A percentile compares a stretch with the other conserved stretches of the same genome.
phyloP scores from a whole-genome alignment of 2,888 invertebrate species.

The Heteromurus nitidus region DNA sequence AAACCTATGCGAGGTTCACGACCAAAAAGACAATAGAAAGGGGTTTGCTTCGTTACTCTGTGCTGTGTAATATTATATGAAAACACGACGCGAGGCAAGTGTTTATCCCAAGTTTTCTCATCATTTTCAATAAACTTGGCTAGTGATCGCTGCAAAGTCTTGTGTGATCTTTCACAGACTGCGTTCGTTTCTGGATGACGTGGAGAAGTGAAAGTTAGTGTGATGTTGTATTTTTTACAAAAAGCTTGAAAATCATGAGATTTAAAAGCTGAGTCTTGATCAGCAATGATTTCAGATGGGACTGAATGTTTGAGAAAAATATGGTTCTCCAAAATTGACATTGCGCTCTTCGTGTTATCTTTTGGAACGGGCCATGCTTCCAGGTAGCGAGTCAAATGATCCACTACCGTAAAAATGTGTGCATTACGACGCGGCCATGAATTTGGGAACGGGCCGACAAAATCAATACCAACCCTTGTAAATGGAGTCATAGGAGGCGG shows the following conservation, averaged over 20 bases:
- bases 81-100: background rate
- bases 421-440: constrained; percentile 45
- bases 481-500: constrained; percentile 65
- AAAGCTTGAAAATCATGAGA: background rate
- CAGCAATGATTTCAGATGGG: background rate
- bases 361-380: constrained; percentile 42
- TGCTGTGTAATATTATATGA: background rate
- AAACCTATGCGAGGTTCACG: background rate
- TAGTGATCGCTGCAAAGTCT: background rate
- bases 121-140: background rate
- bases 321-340: background rate
- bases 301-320: background rate
- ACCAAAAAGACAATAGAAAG: background rate
- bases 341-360: background rate
- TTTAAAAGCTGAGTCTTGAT: background rate
- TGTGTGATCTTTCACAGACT: background rate
- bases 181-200: background rate
- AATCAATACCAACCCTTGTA: constrained; percentile 69
- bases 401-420: constrained; percentile 67
- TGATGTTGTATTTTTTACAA: background rate
- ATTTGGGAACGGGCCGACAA: constrained; percentile 67
- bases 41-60: background rate
- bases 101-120: background rate
- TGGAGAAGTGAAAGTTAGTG: background rate
- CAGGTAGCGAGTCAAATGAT: constrained; percentile 70